phyloP scores from a whole-genome alignment of 2,888 invertebrate genomes.

The Uropetala carovei region DNA sequence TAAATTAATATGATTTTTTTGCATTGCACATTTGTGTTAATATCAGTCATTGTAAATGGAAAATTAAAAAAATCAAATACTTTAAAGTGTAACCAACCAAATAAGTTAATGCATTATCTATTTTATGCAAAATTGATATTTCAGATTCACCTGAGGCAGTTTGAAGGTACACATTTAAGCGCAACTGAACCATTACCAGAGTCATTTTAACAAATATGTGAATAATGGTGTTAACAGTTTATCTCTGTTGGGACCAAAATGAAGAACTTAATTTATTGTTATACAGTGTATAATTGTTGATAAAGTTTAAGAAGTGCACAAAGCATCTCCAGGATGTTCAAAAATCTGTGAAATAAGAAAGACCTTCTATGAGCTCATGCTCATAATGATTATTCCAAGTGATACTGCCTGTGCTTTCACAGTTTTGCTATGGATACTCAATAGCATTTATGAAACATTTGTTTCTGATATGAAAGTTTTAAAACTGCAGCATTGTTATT shows the following conservation, averaged over 20 bases:
- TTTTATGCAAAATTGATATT: slow-evolving; percentile 70
- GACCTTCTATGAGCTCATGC: background rate
- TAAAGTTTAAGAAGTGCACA: background rate
- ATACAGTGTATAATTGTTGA: background rate
- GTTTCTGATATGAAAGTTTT: background rate
- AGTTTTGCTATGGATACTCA: background rate
- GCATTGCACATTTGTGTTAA: background rate
- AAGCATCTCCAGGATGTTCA: background rate
- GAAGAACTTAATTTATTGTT: slow-evolving; percentile 38
- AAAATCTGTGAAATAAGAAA: background rate
- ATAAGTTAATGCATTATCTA: no score
- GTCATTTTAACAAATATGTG: slow-evolving; percentile 5
- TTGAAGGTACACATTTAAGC: slow-evolving; percentile 80
- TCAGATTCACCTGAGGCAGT: slow-evolving; percentile 85
- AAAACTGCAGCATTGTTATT: background rate
- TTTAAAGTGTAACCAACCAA: no score
- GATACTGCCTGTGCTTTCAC: slow-evolving; percentile 57
- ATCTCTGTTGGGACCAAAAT: slow-evolving; percentile 55
- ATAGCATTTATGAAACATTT: background rate
- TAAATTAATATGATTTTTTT: no score
- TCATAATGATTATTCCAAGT: slow-evolving; percentile 37
- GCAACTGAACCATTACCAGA: slow-evolving; percentile 76
- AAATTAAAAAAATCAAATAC: no score
- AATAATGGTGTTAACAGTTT: background rate
- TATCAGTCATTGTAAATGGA: no score